Percentiles rank a stretch among this genome's conserved stretches.
These are phyloP conservation scores for Apis laboriosa DNA, from an alignment of 1,140 invertebrate genomes.

Conservation along the genomic window DNA sequence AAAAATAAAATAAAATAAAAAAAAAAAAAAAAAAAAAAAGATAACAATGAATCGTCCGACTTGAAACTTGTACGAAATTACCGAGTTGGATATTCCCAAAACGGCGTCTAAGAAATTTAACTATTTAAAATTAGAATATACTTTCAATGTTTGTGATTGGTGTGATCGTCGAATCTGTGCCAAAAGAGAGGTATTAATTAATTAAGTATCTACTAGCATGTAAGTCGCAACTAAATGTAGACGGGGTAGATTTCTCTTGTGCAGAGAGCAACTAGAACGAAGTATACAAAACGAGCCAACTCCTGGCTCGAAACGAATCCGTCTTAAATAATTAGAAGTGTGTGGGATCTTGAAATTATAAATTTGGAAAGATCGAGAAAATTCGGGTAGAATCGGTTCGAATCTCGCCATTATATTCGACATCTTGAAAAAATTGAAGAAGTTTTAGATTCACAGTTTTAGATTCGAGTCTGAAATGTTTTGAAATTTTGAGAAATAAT, in stretches of 20 bases:
- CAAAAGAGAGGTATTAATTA: conserved; percentile 47
- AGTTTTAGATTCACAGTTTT: too few relatives aligned
- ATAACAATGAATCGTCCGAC: background rate
- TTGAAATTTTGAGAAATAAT: too few relatives aligned
- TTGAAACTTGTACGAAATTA: background rate
- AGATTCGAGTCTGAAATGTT: too few relatives aligned
- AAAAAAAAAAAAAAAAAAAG: too few relatives aligned
- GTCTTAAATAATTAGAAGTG: conserved; percentile 22
- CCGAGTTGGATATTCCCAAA: background rate
- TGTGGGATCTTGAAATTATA: too few relatives aligned
- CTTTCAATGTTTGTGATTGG: conserved; percentile 58
- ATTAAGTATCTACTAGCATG: conserved; percentile 25
- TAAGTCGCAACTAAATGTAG: conserved; percentile 9
- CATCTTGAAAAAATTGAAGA: too few relatives aligned
- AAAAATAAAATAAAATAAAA: too few relatives aligned
- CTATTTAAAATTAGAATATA: conserved; percentile 34
- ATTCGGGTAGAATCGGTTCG: too few relatives aligned
- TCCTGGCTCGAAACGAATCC: conserved; percentile 56
- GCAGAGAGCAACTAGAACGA: background rate
- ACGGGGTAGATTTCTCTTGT: background rate
- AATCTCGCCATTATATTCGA: too few relatives aligned
- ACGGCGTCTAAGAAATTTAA: conserved; percentile 25
- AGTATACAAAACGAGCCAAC: conserved; percentile 4
- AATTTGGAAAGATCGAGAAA: too few relatives aligned
- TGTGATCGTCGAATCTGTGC: conserved; percentile 53